Conservation (phyloP, 2,797 vertebrate genomes). For the Coreius guichenoti region DNA sequence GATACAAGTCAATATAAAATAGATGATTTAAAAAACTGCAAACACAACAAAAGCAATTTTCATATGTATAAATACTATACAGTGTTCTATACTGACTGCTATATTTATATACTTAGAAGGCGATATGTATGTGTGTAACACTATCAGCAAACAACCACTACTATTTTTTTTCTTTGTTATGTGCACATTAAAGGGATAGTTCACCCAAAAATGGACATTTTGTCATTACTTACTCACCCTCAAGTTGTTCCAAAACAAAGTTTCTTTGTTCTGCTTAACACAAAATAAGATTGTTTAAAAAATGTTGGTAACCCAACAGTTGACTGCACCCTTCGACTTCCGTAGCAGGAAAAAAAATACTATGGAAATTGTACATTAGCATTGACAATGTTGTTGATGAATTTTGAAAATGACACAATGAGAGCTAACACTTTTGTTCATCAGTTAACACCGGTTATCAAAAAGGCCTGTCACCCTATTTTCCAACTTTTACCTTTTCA, state of each 20-base stretch:
- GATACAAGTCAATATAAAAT: slow-evolving; percentile 17
- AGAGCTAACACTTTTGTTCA: neutral
- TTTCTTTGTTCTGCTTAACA: too few relatives aligned
- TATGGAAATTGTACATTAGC: neutral
- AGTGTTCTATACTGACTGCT: neutral
- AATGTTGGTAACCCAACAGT: too few relatives aligned
- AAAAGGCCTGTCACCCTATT: neutral
- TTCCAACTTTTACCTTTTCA: neutral
- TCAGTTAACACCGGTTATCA: too few relatives aligned
- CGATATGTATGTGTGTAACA: neutral
- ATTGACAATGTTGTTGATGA: neutral
- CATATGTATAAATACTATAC: neutral
- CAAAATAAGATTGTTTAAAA: too few relatives aligned
- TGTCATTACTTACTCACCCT: too few relatives aligned
- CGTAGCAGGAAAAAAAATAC: too few relatives aligned
- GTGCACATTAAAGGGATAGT: neutral
- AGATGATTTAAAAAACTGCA: slow-evolving; percentile 11
- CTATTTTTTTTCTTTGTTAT: neutral
- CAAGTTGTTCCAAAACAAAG: too few relatives aligned
- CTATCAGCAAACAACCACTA: neutral
- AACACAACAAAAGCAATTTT: neutral
- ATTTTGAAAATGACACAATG: neutral
- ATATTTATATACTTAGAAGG: neutral
- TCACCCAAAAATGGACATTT: too few relatives aligned
- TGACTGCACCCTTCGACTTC: too few relatives aligned